A percentile compares a stretch with the other conserved stretches of the same genome.
These are phyloP conservation scores for Lynx canadensis DNA, from an alignment of 2,113 vertebrate genomes.

Conservation along the genomic window DNA sequence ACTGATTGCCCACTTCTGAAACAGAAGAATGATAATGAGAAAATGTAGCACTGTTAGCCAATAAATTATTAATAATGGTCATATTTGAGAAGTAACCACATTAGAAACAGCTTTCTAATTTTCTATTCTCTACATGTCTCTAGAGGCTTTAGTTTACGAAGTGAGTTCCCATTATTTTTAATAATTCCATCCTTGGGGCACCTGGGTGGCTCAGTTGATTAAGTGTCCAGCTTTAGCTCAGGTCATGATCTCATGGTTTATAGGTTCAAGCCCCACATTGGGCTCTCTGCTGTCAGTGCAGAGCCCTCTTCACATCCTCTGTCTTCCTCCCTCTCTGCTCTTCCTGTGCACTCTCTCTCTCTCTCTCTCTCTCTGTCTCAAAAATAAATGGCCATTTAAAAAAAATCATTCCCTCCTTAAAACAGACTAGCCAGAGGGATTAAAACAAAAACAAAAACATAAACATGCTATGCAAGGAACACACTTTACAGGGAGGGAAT, in stretches of 20 bases:
- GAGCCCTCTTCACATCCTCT: no score
- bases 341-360: no score
- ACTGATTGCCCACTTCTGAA: background rate
- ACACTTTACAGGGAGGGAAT: no score
- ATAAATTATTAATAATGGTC: background rate
- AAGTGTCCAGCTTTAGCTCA: no score
- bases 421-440: background rate
- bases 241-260: no score
- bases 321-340: no score
- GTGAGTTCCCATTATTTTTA: background rate
- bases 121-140: background rate
- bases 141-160: background rate
- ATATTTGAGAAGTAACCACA: background rate
- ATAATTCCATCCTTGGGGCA: background rate
- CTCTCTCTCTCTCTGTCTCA: no score
- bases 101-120: background rate
- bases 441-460: background rate
- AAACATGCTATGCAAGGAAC: background rate
- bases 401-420: background rate
- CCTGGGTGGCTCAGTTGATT: no score
- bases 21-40: slow-evolving; percentile 17
- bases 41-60: background rate
- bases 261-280: no score
- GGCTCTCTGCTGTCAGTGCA: no score
- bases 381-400: no score